Conservation (phyloP, 2,797 vertebrate genomes). For the Phataginus tetradactyla region DNA sequence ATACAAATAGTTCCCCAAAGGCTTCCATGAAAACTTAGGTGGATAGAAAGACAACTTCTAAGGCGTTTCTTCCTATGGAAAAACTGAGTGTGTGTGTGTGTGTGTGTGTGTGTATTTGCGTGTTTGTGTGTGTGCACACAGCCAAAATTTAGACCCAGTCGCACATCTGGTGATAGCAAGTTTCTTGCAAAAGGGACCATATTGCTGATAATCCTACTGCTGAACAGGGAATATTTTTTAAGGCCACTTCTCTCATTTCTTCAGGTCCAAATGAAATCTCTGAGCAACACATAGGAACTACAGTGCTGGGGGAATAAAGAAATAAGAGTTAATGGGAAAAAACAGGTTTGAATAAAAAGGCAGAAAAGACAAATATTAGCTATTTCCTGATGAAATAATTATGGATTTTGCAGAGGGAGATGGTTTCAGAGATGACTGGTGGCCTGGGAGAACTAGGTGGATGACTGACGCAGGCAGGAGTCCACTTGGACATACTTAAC, state of each 20-base stretch:
- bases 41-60: background rate
- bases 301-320: background rate
- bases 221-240: background rate
- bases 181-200: background rate
- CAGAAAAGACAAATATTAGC: conserved; percentile 47
- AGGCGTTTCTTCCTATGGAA: background rate
- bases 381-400: background rate
- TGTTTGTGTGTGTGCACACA: fast-evolving
- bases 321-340: background rate
- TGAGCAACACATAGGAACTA: background rate
- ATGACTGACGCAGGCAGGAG: background rate
- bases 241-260: background rate
- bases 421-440: background rate
- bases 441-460: background rate
- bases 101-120: fast-evolving
- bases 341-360: conserved; percentile 14
- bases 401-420: background rate
- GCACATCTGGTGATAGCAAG: background rate
- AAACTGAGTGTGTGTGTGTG: background rate
- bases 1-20: conserved; percentile 6
- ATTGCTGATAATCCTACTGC: background rate
- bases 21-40: background rate
- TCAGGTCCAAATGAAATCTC: conserved; percentile 34
- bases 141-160: background rate
- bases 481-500: background rate